Evolutionary conservation across 2,113 vertebrate genomes (phyloP), one percentile per base, ranked within the genome.

Genomic region (Acrocephalus kingi): DNA sequence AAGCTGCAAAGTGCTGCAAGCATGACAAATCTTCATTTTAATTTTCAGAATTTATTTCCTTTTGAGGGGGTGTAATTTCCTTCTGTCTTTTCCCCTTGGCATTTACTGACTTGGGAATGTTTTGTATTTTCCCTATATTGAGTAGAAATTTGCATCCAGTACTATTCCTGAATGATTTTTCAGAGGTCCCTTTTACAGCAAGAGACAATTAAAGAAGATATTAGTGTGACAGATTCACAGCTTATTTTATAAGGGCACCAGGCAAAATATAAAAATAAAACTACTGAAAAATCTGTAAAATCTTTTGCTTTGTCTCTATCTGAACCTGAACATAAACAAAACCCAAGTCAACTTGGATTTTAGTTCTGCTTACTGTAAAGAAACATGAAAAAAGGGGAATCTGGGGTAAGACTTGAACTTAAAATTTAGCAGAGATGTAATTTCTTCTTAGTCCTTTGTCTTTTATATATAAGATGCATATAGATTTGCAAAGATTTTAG

Each of bases 11-110:
- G 86, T 78, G 79, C 54, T 94, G 41, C 52, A 90, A 90, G 73
- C 56, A 82, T 89, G 84, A 91, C 41, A 95, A 93, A 93, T 87
- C 66, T 91, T 91, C 87, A 46, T 61, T 87, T 87, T 89, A 84
- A 91, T 82, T 95, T 87, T 94, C 37, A 58, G 54, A 96, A 93
- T 24, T 93, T 3, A 94, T 95, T 93, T 94, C 37, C 18, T 77
- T 94, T 82, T 85, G 45, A 89, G 61, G n/a, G 68, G 41, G 37
- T 76, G 66, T 94, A 77, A 94, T 94, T 72, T 91, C 61, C 25
- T 89, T 74, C 43, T 76, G 23, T 92, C 31, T 85, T 31, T 81
- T 89, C 18, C 33, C 27, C 62, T 64, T 85, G 84, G 41, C 35
- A 88, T 90, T 95, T 95, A 87, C 82, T 49, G 63, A 25, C 52